These are phyloP conservation scores for Drosophila monieri DNA, from an alignment of 2,888 invertebrate genomes.

Conservation along the genomic window DNA sequence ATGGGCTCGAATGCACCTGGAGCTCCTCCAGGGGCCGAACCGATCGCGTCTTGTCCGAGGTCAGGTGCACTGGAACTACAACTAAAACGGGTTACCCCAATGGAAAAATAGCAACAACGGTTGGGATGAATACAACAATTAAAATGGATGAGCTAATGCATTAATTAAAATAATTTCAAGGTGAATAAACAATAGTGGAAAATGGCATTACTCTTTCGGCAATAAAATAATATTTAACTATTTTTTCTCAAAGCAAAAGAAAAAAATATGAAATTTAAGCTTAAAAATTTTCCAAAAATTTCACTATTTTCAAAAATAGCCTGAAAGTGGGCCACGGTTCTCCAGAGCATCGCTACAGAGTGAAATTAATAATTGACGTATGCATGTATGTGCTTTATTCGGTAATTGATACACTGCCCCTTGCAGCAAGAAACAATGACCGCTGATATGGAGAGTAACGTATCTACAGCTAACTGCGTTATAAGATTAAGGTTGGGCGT, in stretches of 20 bases:
- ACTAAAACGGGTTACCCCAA: background rate
- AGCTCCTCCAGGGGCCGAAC: background rate
- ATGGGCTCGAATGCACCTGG: slow-evolving; percentile 2
- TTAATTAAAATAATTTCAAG: background rate
- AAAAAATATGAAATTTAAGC: no score
- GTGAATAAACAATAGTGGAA: background rate
- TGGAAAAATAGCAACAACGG: background rate
- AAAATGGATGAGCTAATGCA: background rate
- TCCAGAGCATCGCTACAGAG: slow-evolving; percentile 8
- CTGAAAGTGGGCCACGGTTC: slow-evolving; percentile 41
- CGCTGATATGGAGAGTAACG: slow-evolving; percentile 1
- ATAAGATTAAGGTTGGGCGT: slow-evolving; percentile 10
- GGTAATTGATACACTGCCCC: slow-evolving; percentile 28
- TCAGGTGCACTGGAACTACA: slow-evolving; percentile 23
- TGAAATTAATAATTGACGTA: slow-evolving; percentile 36
- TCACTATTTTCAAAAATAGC: slow-evolving; percentile 20
- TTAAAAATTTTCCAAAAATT: background rate
- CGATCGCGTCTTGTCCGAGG: slow-evolving; percentile 37
- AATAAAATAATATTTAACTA: no score
- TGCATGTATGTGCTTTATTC: slow-evolving; percentile 5
- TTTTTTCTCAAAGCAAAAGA: no score
- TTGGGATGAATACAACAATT: background rate
- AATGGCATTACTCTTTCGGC: background rate
- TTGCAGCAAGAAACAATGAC: slow-evolving; percentile 25
- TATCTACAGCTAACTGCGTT: slow-evolving; percentile 23